These are phyloP conservation scores for Ligdia adustata DNA, from an alignment of 2,888 invertebrate genomes.

Conservation along the genomic window DNA sequence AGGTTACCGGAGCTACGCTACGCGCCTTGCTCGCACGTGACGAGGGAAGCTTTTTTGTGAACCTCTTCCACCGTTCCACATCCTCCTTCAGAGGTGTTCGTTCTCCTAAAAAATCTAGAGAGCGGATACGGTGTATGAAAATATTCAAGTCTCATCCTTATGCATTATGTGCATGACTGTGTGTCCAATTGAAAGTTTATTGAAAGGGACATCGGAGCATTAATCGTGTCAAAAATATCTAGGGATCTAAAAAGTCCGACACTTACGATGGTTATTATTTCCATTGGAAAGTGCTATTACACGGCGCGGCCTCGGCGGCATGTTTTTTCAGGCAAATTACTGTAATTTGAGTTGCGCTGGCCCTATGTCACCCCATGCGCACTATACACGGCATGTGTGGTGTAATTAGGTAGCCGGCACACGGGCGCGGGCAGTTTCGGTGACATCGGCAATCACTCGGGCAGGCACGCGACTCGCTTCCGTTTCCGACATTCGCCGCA, in stretches of 20 bases:
- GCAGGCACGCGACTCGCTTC: conserved; percentile 72
- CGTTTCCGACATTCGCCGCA: conserved; percentile 69
- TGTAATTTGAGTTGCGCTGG: conserved; percentile 46
- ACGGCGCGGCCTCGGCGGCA: conserved; percentile 14
- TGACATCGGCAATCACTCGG: conserved; percentile 67
- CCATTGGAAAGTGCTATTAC: conserved; percentile 15
- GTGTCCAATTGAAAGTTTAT: conserved; percentile 8
- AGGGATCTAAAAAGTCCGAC: too few species aligned
- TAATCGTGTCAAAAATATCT: not conserved
- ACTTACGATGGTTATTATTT: conserved; percentile 6
- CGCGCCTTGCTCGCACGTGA: conserved; percentile 73
- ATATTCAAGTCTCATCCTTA: conserved; percentile 13
- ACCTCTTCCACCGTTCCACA: conserved; percentile 45
- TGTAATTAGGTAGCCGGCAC: conserved; percentile 46
- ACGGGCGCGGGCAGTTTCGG: conserved; percentile 32
- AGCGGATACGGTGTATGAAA: conserved; percentile 41
- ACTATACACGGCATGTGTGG: conserved; percentile 51
- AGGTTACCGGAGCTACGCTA: conserved; percentile 59
- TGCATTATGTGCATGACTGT: conserved; percentile 11
- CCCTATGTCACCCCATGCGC: conserved; percentile 3
- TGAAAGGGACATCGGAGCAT: conserved; percentile 9
- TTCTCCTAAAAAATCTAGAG: conserved; percentile 44
- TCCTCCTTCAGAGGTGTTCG: conserved; percentile 46
- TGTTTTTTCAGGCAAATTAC: conserved; percentile 32
- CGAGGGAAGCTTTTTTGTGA: conserved; percentile 59